Base-by-base conservation (phyloP, 2,797 vertebrate genomes). In the Eremophila alpestris region DNA sequence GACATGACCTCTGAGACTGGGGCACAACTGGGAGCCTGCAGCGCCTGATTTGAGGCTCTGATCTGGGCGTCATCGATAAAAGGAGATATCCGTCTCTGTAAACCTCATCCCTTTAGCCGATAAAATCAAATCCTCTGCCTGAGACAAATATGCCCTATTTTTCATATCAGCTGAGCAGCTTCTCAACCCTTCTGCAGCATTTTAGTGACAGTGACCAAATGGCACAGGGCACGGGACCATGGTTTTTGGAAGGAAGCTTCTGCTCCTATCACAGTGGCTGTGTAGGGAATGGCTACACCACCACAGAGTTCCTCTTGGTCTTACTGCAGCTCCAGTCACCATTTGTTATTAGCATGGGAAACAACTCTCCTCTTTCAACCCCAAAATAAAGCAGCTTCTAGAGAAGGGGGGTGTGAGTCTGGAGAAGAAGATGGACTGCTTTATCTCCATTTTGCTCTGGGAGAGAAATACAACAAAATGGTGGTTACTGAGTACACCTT, bases 111-210 rank as follows among this genome's bases (percentile, higher is more conserved):
- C 67, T 78, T 93, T 43, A 76, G 88, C 91, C 26, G 59, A 94
- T 94, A 94, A 97, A 91, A 90, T 88, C 89, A 91, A 91, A 91
- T 95, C 93, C 80, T 74, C 85, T 45, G 63, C 20, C 89, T 88
- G 85, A 94, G 87, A 96, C 63, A 94, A 93, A 94, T 86, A 92
- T 76, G 94, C 83, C 85, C 92, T 93, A 84, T 92, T 92, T 93
- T 93, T 96, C 34, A 1, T 73, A 32, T 9, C 45, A 83, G 76
- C 87, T 84, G 84, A 90, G 84, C 87, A 36, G 83, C 77, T 93
- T 76, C 80, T 93, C 94, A 93, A 60, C 78, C 0, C 0, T 38
- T 90, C 63, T 29, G 48, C 77, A 56, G 79, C 5, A 79, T 90
- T 93, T 95, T 77, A 91, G 45, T 93, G 73, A 68, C 85, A 93